Base-by-base conservation (phyloP, 2,888 invertebrate species). In the Gymnoscelis rufifasciata region DNA sequence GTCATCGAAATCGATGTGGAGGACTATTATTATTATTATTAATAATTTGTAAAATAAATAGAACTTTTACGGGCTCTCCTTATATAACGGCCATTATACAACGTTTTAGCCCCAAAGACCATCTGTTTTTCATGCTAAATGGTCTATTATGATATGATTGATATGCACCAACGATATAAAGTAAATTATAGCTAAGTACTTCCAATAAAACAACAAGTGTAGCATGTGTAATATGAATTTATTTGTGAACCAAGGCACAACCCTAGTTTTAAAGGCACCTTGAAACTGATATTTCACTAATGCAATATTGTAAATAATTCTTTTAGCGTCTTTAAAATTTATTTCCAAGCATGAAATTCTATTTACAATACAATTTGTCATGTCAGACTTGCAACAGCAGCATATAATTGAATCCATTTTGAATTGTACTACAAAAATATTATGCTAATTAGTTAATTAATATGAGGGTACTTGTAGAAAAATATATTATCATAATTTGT, bases 161-260 rank as follows among this genome's bases (percentile, higher is more conserved):
- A n/a, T n/a, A n/a, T n/a, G n/a, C n/a, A n/a, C n/a, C n/a, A n/a
- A n/a, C n/a, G n/a, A n/a, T n/a, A n/a, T n/a, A n/a, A n/a, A n/a
- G n/a, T n/a, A n/a, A n/a, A n/a, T n/a, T n/a, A n/a, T n/a, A n/a
- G n/a, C n/a, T n/a, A n/a, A 19, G 19, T 19, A 19, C 5, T 19
- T n/a, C n/a, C 3, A 47, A 33, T 37, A 23, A 77, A 74, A 76
- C 64, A 55, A 59, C 55, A 51, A n/a, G 28, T 51, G 57, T 60
- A 68, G 71, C 80, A 79, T 78, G 78, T 78, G 78, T 71, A 75
- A 63, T 71, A 75, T 75, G 77, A 75, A 77, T 83, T 83, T 83
- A 81, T 79, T 78, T 68, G 60, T 78, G 82, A 82, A 76, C 67
- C 67, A 78, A 83, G 83, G 82, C 82, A 83, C 78, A 75, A 79